Percentiles rank a stretch among this genome's conserved stretches.
Conservation (phyloP, 2,888 invertebrate species). For the Pollenia angustigena region DNA sequence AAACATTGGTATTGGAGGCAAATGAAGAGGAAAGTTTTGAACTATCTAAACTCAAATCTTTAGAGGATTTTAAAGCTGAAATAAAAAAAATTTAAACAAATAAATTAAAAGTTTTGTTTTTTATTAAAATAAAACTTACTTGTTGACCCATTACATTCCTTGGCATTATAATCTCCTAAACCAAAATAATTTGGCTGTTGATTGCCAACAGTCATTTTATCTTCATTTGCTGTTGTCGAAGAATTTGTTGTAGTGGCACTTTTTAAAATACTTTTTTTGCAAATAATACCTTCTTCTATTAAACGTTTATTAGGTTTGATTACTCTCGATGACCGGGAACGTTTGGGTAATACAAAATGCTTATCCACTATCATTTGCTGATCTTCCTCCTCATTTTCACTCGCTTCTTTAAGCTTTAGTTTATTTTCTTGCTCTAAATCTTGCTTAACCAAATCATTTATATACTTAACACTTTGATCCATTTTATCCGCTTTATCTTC, state of each 20-base stretch:
- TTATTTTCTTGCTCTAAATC: conserved; percentile 29
- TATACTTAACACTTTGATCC: background rate
- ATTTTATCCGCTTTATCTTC: conserved; percentile 68
- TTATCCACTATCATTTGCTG: conserved; percentile 80
- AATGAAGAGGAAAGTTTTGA: conserved; percentile 52
- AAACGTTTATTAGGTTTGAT: conserved; percentile 95
- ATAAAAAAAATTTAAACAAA: background rate
- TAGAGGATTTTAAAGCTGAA: conserved; percentile 71
- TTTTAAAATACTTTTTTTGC: conserved; percentile 76
- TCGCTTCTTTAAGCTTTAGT: background rate
- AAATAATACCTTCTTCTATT: conserved; percentile 87
- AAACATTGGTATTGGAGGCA: conserved; percentile 56
- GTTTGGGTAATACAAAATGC: conserved; percentile 90
- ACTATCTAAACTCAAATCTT: conserved; percentile 59
- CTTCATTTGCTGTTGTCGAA: conserved; percentile 44
- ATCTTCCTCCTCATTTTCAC: conserved; percentile 56
- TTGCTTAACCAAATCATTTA: background rate
- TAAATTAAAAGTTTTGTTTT: background rate
- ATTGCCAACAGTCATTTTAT: background rate
- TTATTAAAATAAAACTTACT: conserved; percentile 50
- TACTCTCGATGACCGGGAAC: conserved; percentile 93
- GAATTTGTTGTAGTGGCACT: conserved; percentile 12
- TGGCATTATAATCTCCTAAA: conserved; percentile 73
- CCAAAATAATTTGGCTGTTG: conserved; percentile 79
- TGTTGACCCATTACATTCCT: conserved; percentile 56